Evolutionary conservation across 2,888 invertebrate genomes (phyloP), one percentile per base, ranked within the genome.

Genomic region (Tetragnatha montana): DNA sequence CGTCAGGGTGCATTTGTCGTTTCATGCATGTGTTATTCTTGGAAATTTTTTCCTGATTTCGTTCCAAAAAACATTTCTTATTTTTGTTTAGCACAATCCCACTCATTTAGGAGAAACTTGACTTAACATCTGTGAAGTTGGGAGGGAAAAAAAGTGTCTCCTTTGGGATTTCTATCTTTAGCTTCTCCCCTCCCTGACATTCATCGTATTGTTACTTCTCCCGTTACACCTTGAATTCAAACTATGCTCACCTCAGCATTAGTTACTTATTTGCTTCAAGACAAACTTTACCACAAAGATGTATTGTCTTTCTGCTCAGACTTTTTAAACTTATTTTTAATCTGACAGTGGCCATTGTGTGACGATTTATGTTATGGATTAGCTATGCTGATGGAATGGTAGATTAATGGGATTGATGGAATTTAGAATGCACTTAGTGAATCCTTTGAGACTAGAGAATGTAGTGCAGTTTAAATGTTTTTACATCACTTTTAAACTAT

Each of bases 21-120:
- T 60, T 80, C 47, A 80, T 68, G 51, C 14, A 14, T 80, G 69
- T 74, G 81, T 71, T 88, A 82, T 88, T 88, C 81, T 83, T 87
- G 71, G 85, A 81, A 78, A 73, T 85, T 81, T 85, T 86, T 71
- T 87, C 75, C 76, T 89, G 89, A 89, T 89, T 75, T 85, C 69
- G 85, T 85, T 89, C 89, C 89, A 89, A 89, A 89, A 71, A 50
- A 75, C 85, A 81, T 83, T 84, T 83, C 81, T 89, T 89, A 69
- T 84, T 85, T 75, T 81, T 85, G 79, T 79, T 83, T 86, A 81
- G 85, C 75, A 71, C 89, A 81, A 81, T 89, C 85, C 89, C 85
- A 89, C 89, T 85, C 85, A 81, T 89, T 85, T 85, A 81, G 60
- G 60, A 81, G 76, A 88, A 84, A 78, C 88, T 79, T 83, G 76